Evolutionary conservation across 2,888 invertebrate species (phyloP), one percentile per base, ranked within the genome.

Genomic region (Mythimna lalbum): DNA sequence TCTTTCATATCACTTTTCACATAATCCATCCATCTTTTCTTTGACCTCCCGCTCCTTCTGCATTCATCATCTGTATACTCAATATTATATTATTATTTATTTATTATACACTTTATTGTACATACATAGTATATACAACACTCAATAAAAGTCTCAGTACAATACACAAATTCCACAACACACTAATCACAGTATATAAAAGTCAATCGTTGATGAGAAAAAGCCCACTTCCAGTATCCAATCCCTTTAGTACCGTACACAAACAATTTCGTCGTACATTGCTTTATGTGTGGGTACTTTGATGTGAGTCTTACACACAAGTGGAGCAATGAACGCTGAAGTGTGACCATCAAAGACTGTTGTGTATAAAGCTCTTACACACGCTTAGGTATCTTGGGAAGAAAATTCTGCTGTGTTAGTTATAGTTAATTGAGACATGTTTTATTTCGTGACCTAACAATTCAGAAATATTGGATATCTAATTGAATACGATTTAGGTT

Each of bases 271-370:
- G 21, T 55, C 21, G 36, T 69, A 43, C 49, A 77, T n/a, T 52
- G 43, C 19, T 61, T 7, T 43, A 10, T 60, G 33, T 27, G 36
- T 59, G 17, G 47, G 43, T 49, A 55, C 55, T 39, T 64, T 70
- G 50, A 56, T 65, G 62, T 47, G 52, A 50, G 33, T 43, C 70
- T 63, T 56, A 59, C 61, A 63, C 66, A 70, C 55, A 75, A 79
- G 75, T 66, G 80, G 66, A 80, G 70, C 70, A 79, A 66, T 70
- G 75, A 63, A 75, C 75, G 70, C 17, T 70, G 65, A 79, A 78
- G 78, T 60, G 59, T 21, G 52, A 59, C 69, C 62, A 60, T 75
- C 75, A 79, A 75, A 78, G 75, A 65, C 27, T 47, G 65, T 56
- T 52, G 27, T 66, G 61, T 50, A 43, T 19, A 55, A 31, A 56